These are phyloP conservation scores for Pogonophryne albipinna DNA, from an alignment of 2,797 vertebrate species.

Conservation along the genomic window DNA sequence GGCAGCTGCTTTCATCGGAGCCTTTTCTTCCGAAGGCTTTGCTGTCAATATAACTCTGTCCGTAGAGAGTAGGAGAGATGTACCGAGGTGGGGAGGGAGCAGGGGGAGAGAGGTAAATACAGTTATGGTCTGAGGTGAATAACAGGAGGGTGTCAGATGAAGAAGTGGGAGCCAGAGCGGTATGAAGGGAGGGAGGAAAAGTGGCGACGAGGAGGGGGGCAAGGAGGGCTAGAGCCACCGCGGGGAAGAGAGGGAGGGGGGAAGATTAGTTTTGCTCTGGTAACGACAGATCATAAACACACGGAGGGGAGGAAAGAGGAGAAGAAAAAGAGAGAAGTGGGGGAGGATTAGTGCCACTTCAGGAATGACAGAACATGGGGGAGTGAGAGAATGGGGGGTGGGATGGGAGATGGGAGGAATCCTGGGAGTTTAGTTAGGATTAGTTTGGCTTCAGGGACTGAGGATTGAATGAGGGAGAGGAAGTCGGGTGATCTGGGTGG, in stretches of 20 bases:
- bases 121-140: conserved; percentile 70
- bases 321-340: conserved; percentile 77
- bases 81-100: conserved; percentile 18
- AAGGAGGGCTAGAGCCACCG: conserved; percentile 21
- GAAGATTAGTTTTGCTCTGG: conserved; percentile 86
- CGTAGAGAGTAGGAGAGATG: conserved; percentile 41
- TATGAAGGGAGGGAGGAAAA: conserved; percentile 26
- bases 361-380: conserved; percentile 77
- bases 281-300: conserved; percentile 86
- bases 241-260: conserved; percentile 30
- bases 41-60: conserved; percentile 58
- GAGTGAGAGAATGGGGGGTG: conserved; percentile 65
- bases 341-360: conserved; percentile 85
- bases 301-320: conserved; percentile 75
- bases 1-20: conserved; percentile 42
- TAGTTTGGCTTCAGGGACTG: conserved; percentile 82
- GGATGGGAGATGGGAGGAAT: conserved; percentile 75
- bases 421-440: conserved; percentile 84
- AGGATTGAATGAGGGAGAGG: conserved; percentile 77
- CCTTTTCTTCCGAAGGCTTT: conserved; percentile 43
- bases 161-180: conserved; percentile 42
- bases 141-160: conserved; percentile 63
- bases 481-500: conserved; percentile 73
- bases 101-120: conserved; percentile 62
- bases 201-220: conserved; percentile 11